Evolutionary conservation across 2,888 invertebrate species (phyloP).

Genomic region (Drosophila nr. perissopoda): DNA sequence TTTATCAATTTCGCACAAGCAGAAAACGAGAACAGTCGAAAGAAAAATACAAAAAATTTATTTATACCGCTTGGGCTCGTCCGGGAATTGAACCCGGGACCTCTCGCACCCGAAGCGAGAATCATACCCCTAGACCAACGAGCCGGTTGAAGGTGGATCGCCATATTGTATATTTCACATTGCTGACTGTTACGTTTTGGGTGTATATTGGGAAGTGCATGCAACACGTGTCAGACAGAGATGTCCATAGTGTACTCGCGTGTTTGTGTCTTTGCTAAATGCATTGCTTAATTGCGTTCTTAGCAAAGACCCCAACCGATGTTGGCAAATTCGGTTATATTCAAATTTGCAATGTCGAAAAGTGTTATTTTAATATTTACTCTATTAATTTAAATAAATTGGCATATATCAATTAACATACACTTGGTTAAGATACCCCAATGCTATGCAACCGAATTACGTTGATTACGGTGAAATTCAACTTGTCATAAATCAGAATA

Average conservation of each 20-base stretch:
- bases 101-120: constrained; percentile 85
- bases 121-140: constrained; percentile 85
- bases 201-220: constrained; percentile 14
- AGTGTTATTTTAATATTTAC: not conserved
- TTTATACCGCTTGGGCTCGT: constrained; percentile 76
- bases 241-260: constrained; percentile 13
- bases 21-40: constrained; percentile 2
- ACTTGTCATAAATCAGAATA: not conserved
- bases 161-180: constrained; percentile 56
- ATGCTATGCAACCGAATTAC: not conserved
- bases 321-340: not conserved
- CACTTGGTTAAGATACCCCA: not conserved
- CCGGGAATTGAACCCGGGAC: constrained; percentile 85
- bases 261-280: constrained; percentile 29
- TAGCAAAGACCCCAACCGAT: constrained; percentile 22
- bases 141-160: constrained; percentile 72
- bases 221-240: constrained; percentile 48
- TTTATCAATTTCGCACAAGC: not conserved
- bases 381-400: not conserved
- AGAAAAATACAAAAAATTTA: constrained; percentile 39
- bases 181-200: constrained; percentile 9
- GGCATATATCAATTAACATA: not conserved
- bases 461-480: not conserved
- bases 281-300: not conserved
- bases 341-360: not conserved